phyloP scores from a whole-genome alignment of 2,113 vertebrate species.

The Donacobius atricapilla region DNA sequence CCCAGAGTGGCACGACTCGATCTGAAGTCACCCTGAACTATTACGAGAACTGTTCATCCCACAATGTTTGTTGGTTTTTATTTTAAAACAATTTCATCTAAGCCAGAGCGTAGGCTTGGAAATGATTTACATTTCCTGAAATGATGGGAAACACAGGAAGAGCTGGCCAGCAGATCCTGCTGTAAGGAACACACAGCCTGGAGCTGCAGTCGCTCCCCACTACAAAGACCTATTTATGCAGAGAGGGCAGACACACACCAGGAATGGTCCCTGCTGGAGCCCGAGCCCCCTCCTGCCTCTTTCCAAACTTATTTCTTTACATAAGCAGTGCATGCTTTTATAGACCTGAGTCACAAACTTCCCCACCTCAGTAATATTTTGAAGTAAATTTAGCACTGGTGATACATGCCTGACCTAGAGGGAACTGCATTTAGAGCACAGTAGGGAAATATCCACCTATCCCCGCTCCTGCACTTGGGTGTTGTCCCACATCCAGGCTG shows the following conservation, averaged over 20 bases:
- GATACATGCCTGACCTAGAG: slow-evolving; percentile 52
- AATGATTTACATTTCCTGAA: not conserved
- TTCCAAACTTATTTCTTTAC: not conserved
- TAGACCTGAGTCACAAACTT: slow-evolving; percentile 48
- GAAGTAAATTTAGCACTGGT: slow-evolving; percentile 52
- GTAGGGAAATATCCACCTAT: not conserved
- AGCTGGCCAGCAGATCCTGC: not conserved
- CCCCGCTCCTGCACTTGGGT: not conserved
- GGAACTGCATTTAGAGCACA: slow-evolving; percentile 27
- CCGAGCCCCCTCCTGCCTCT: not conserved
- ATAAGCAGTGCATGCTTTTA: slow-evolving; percentile 17
- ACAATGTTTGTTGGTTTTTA: not conserved
- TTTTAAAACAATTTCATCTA: not conserved
- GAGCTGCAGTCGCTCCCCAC: not conserved
- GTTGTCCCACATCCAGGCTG: not conserved
- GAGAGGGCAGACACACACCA: not conserved
- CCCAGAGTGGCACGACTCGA: accelerated
- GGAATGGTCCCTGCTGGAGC: not conserved
- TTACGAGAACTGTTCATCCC: not conserved
- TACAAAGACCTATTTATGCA: accelerated
- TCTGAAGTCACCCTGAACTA: not conserved
- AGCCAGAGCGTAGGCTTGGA: accelerated
- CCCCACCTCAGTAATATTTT: slow-evolving; percentile 39
- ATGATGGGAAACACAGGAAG: not conserved
- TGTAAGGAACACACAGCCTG: not conserved